These are phyloP conservation scores for Gnatocerus cornutus DNA, from an alignment of 2,888 invertebrate species.

Conservation along the genomic window DNA sequence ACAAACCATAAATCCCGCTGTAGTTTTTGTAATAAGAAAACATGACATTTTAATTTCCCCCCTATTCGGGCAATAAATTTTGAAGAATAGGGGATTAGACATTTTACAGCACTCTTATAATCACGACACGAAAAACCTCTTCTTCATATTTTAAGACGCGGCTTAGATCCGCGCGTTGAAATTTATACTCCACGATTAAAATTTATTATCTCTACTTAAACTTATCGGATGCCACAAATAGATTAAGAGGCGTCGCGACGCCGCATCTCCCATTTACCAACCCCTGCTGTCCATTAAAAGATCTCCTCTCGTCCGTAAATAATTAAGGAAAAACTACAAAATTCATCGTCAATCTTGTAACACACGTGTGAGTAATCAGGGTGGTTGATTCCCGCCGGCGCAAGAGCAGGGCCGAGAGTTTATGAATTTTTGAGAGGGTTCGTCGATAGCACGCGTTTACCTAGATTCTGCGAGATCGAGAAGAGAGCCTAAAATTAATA, in stretches of 20 bases:
- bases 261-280: not conserved
- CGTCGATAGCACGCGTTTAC: slow-evolving; percentile 42
- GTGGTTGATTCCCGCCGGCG: slow-evolving; percentile 48
- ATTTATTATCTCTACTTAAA: slow-evolving; percentile 44
- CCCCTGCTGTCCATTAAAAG: slow-evolving; percentile 32
- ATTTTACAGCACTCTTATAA: slow-evolving; percentile 52
- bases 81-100: slow-evolving; percentile 56
- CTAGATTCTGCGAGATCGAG: slow-evolving; percentile 27
- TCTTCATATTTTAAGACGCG: slow-evolving; percentile 40
- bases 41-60: slow-evolving; percentile 59
- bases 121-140: slow-evolving; percentile 47
- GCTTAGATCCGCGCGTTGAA: slow-evolving; percentile 23
- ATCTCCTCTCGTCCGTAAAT: slow-evolving; percentile 36
- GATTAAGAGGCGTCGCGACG: slow-evolving; percentile 41
- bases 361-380: slow-evolving; percentile 55
- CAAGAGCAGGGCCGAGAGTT: slow-evolving; percentile 43
- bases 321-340: slow-evolving; percentile 50
- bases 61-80: slow-evolving; percentile 55
- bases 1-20: slow-evolving; percentile 47
- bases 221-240: slow-evolving; percentile 35
- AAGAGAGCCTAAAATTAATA: slow-evolving; percentile 60
- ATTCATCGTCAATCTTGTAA: slow-evolving; percentile 52
- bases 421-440: slow-evolving; percentile 55
- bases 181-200: slow-evolving; percentile 43
- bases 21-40: slow-evolving; percentile 52